Evolutionary conservation across 2,888 invertebrate species (phyloP), one percentile per base, ranked within the genome.

Genomic region (Cephalotes varians): DNA sequence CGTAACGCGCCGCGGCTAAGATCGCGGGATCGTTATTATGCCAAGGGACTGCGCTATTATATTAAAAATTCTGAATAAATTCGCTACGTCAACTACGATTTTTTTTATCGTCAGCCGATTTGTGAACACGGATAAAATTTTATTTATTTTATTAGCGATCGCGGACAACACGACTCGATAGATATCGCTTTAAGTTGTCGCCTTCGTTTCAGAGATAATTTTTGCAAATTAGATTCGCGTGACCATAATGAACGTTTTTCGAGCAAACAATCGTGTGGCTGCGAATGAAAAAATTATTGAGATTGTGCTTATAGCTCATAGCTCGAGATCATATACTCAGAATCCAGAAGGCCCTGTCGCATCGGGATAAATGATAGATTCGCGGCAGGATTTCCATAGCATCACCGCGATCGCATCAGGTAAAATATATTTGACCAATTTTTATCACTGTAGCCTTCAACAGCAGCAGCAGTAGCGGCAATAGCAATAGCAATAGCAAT

Each of bases 361-460:
- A 12, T 54, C 21, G 4, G 7, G 31, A 71, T 25, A 34, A 47
- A 73, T 6, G 21, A n/a, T 37, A 28, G 58, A 84, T 47, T 40
- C 72, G 49, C 28, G 51, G 47, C 54, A 15, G 69, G 15, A 18
- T 1, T 21, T 15, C 28, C 40, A 25, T 28, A 47, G 31, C 40
- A 21, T 9, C 31, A 15, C 3, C 40, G 37, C 4, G 9, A 37
- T 9, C 73, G 34, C 5, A 47, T 18, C 44, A 18, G 3, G 18
- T 44, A 5, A 15, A 47, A 47, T 47, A 47, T 47, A 47, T 47
- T 74, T 86, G 54, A 54, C 15, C 25, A 44, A 74, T 77, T 64
- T 77, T 81, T 71, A 51, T 28, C 73, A 40, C n/a, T 51, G 34
- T 71, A 54, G 25, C 76, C n/a, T 21, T 44, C 40, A 31, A n/a